Percentiles rank a stretch among this genome's conserved stretches.
These are phyloP conservation scores for Stegodyphus mimosarum DNA, from an alignment of 1,140 invertebrate genomes.

Conservation along the genomic window DNA sequence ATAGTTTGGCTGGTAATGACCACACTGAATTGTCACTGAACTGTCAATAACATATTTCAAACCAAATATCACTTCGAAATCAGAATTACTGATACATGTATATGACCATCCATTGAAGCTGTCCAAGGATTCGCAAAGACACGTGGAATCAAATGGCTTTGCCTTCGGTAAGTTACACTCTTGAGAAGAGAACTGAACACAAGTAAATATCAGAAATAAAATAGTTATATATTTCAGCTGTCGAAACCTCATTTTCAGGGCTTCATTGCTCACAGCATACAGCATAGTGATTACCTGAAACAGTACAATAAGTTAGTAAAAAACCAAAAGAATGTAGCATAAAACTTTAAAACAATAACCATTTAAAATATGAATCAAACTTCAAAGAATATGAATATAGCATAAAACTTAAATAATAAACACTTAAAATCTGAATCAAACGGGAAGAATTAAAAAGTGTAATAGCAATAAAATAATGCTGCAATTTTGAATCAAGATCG, in stretches of 20 bases:
- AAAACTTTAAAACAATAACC: too few relatives aligned
- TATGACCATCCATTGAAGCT: constrained; percentile 29
- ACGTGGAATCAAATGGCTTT: background rate
- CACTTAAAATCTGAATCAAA: too few relatives aligned
- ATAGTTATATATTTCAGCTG: background rate
- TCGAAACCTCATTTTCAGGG: background rate
- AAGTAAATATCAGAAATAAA: background rate
- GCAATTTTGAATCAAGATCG: too few relatives aligned
- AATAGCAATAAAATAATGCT: too few relatives aligned
- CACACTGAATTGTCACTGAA: constrained; percentile 15
- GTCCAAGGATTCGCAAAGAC: constrained; percentile 26
- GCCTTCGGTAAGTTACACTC: background rate
- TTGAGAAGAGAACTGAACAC: background rate
- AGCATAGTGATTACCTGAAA: too few relatives aligned
- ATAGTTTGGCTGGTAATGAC: constrained; percentile 3
- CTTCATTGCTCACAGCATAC: background rate
- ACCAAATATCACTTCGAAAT: background rate
- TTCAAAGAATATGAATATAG: too few relatives aligned
- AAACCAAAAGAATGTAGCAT: too few relatives aligned
- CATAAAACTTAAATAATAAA: too few relatives aligned
- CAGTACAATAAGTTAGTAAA: too few relatives aligned
- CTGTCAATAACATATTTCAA: constrained; percentile 5
- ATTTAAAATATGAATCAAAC: too few relatives aligned
- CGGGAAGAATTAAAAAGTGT: too few relatives aligned
- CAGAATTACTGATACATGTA: constrained; percentile 18